Percentiles rank a stretch among this genome's conserved stretches.
Conservation (phyloP, 2,797 vertebrate species). For the Syndactyla subalaris region DNA sequence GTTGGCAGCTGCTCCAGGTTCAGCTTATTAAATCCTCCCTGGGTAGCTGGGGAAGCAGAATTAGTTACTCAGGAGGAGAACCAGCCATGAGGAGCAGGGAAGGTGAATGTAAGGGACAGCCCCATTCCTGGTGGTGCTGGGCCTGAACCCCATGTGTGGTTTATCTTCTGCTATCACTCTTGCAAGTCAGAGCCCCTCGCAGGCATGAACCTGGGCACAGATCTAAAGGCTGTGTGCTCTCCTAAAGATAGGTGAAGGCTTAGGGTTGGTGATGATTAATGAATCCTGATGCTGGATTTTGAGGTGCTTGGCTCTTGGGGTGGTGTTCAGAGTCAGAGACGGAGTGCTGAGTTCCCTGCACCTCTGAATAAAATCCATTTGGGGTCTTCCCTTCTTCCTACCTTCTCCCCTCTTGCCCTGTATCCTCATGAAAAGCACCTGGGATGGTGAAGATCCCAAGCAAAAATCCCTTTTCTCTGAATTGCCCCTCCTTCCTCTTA, state of each 20-base stretch:
- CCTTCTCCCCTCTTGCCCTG: neutral
- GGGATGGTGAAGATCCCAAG: neutral
- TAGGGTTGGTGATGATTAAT: neutral
- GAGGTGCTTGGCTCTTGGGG: neutral
- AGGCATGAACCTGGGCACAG: neutral
- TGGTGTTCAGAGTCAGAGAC: neutral
- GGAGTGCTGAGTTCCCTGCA: neutral
- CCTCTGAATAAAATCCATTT: neutral
- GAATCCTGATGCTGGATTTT: neutral
- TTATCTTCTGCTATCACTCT: neutral
- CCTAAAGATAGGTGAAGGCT: neutral
- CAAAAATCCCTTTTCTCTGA: neutral
- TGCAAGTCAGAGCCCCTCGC: neutral
- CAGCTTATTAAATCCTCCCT: constrained; percentile 27
- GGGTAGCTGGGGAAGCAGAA: neutral
- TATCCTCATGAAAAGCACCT: neutral
- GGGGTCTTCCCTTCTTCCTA: neutral
- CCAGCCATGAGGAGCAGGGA: neutral
- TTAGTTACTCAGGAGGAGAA: neutral
- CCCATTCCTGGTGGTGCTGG: neutral
- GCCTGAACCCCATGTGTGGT: accelerated
- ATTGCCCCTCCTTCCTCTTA: neutral
- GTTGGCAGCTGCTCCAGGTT: neutral
- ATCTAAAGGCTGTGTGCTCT: neutral
- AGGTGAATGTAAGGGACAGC: neutral